Evolutionary conservation across 2,888 invertebrate genomes (phyloP), one percentile per base, ranked within the genome.

Genomic region (Chrysolina americana): DNA sequence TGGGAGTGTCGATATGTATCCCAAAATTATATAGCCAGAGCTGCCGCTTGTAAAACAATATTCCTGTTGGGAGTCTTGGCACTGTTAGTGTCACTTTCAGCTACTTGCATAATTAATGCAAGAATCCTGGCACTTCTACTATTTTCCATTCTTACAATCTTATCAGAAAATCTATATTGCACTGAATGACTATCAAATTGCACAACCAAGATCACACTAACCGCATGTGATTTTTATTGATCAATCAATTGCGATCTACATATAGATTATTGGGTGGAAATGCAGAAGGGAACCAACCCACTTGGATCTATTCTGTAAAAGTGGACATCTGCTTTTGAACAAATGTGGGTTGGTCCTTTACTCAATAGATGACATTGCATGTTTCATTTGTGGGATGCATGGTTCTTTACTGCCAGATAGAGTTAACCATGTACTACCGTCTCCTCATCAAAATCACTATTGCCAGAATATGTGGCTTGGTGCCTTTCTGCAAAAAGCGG

Each of bases 41-140:
- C 47, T 75, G 71, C 59, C 75, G 64, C 56, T 75, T 77, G 53
- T 77, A 75, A 73, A 77, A 75, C 65, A 77, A 50, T 66, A 75
- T 73, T 62, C 70, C 66, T 50, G 75, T 73, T 19, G 70, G 53
- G 50, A 74, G 59, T 62, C 74, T 17, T 68, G 76, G 76, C 41
- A 73, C 10, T 10, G 10, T 41, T 41, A 41, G 41, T 41, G 41
- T 41, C 10, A 41, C 41, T 41, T 41, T 41, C 41, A 62, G 59
- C 62, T 9, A 62, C 28, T 11, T 62, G 44, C 63, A 62, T 70
- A n/a, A 19, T 41, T 28, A 70, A 56, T 28, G 63, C 19, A 62
- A 62, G 62, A 62, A 70, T 70, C 63, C 63, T 70, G 47, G 56
- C 50, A 69, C 56, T 59, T 69, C 63, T 70, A 21, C 70, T 70